Conservation (phyloP, 2,113 vertebrate species). For the Aphyosemion australe region DNA sequence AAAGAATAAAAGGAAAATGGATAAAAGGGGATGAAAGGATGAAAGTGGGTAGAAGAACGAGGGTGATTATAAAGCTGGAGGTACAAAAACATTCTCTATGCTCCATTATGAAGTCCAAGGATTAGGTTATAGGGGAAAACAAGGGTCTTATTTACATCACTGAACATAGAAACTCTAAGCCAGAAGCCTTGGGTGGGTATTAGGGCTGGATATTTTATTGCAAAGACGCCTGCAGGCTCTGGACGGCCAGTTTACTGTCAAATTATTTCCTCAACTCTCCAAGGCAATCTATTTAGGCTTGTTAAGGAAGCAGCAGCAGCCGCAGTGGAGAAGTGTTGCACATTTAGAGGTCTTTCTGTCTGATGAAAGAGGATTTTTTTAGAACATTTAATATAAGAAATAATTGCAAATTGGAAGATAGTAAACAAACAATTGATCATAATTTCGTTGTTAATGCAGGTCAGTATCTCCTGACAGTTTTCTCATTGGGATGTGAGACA, state of each 20-base stretch:
- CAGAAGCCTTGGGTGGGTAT: slow-evolving; percentile 30
- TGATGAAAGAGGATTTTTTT: no score
- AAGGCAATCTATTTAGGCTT: not conserved
- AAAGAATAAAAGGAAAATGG: slow-evolving; percentile 17
- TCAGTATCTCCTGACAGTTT: not conserved
- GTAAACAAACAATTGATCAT: not conserved
- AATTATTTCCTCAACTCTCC: slow-evolving; percentile 7
- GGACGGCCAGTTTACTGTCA: slow-evolving; percentile 23
- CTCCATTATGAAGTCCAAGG: slow-evolving; percentile 42
- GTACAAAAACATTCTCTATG: slow-evolving; percentile 36
- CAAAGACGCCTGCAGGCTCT: slow-evolving; percentile 6
- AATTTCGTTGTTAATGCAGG: not conserved
- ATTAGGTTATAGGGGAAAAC: slow-evolving; percentile 44
- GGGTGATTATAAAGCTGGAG: slow-evolving; percentile 25
- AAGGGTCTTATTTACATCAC: slow-evolving; percentile 55
- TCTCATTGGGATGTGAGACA: not conserved
- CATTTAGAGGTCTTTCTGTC: not conserved
- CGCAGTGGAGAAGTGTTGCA: not conserved
- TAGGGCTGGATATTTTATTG: slow-evolving; percentile 28
- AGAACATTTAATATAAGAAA: not conserved
- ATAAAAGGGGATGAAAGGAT: slow-evolving; percentile 26
- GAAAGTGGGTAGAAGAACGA: slow-evolving; percentile 23
- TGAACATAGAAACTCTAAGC: slow-evolving; percentile 37
- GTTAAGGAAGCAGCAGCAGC: not conserved
- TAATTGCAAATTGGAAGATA: not conserved